These are phyloP conservation scores for Cyclophora punctaria DNA, from an alignment of 2,888 invertebrate genomes.

Conservation along the genomic window DNA sequence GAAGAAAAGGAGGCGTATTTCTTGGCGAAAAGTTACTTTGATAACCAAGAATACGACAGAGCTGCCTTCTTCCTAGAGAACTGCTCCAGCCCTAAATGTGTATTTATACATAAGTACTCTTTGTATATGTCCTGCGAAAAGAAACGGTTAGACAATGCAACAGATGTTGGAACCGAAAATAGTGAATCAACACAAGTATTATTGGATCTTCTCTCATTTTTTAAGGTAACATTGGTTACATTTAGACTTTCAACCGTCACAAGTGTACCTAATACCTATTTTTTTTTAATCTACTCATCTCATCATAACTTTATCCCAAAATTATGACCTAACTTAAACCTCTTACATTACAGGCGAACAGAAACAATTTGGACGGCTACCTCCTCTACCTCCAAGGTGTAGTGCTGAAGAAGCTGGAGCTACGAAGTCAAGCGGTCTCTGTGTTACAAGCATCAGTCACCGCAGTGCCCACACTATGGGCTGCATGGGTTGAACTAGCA, in stretches of 20 bases:
- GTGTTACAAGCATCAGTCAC: slow-evolving; percentile 86
- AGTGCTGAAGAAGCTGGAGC: slow-evolving; percentile 89
- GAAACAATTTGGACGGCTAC: slow-evolving; percentile 89
- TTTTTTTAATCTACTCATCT: too few relatives aligned
- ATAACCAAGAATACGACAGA: slow-evolving; percentile 92
- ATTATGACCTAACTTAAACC: too few relatives aligned
- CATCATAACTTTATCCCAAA: too few relatives aligned
- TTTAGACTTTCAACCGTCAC: too few relatives aligned
- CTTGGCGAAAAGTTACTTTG: slow-evolving; percentile 91
- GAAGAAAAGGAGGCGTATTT: slow-evolving; percentile 83
- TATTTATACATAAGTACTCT: slow-evolving; percentile 90
- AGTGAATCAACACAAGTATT: slow-evolving; percentile 61
- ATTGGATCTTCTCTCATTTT: slow-evolving; percentile 58
- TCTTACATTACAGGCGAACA: slow-evolving; percentile 52
- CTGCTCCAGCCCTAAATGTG: slow-evolving; percentile 80
- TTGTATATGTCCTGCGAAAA: slow-evolving; percentile 93
- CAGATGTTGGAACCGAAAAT: slow-evolving; percentile 54
- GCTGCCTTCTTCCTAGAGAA: slow-evolving; percentile 86
- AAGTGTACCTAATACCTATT: too few relatives aligned
- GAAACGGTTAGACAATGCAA: slow-evolving; percentile 85
- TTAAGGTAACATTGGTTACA: slow-evolving; percentile 41
- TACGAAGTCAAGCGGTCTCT: slow-evolving; percentile 84
- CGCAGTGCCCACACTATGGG: slow-evolving; percentile 91
- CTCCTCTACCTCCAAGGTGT: slow-evolving; percentile 92
- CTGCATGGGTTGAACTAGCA: slow-evolving; percentile 95